phyloP scores from a whole-genome alignment of 2,888 invertebrate species.

The Tipula helvola region DNA sequence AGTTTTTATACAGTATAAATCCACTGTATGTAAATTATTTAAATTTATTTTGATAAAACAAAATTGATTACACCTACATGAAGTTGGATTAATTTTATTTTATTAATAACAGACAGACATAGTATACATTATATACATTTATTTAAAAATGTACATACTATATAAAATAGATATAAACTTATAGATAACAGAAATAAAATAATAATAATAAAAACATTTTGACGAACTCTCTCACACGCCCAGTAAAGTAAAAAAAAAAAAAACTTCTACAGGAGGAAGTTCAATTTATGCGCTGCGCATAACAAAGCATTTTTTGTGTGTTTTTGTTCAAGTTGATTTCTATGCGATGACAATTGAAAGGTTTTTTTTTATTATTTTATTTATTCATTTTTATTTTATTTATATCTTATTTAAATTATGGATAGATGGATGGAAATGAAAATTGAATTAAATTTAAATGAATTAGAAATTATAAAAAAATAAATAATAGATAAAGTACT shows the following conservation, averaged over 20 bases:
- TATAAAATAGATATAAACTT: constrained; percentile 5
- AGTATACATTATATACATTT: background rate
- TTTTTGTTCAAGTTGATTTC: background rate
- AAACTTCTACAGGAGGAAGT: constrained; percentile 7
- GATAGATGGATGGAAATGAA: background rate
- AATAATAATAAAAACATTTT: background rate
- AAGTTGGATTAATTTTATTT: background rate
- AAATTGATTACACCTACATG: constrained; percentile 9
- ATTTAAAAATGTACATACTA: background rate
- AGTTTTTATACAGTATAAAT: background rate
- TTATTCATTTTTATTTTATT: background rate
- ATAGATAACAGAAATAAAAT: background rate
- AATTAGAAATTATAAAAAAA: constrained; percentile 6
- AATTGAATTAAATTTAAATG: constrained; percentile 4
- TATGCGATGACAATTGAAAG: constrained; percentile 5
- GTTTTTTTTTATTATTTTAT: background rate
- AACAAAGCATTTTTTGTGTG: background rate
- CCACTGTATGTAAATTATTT: background rate
- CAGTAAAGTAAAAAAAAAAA: constrained; percentile 7
- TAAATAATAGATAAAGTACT: background rate
- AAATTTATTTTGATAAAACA: background rate
- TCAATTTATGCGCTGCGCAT: constrained; percentile 10
- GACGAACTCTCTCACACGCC: constrained; percentile 11
- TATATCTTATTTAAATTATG: constrained; percentile 5
- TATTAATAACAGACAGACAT: background rate